A percentile compares a stretch with the other conserved stretches of the same genome.
Conservation (phyloP, 2,888 invertebrate species). For the Pollenia angustigena region DNA sequence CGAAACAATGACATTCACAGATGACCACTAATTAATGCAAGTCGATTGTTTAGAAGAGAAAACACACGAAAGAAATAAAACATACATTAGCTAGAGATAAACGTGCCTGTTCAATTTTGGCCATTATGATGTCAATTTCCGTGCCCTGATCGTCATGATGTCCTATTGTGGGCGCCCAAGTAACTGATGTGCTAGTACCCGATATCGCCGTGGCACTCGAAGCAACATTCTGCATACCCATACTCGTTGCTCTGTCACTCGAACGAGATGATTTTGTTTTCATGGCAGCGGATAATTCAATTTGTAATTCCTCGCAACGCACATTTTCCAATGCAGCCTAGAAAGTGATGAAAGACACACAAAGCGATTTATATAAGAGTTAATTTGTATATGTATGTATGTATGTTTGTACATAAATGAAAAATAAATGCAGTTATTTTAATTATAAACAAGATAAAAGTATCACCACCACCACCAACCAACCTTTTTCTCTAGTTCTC, state of each 20-base stretch:
- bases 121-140: constrained; percentile 97
- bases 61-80: constrained; percentile 77
- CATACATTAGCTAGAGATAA: constrained; percentile 80
- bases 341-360: constrained; percentile 23
- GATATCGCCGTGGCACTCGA: constrained; percentile 80
- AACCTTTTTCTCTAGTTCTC: constrained; percentile 95
- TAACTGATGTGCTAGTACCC: constrained; percentile 82
- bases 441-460: constrained; percentile 42
- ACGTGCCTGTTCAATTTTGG: constrained; percentile 93
- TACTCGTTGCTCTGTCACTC: constrained; percentile 78
- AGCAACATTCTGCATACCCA: constrained; percentile 77
- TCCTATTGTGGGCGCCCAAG: constrained; percentile 84
- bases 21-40: constrained; percentile 48
- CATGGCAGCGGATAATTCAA: constrained; percentile 92
- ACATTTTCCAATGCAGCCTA: constrained; percentile 88
- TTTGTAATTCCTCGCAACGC: constrained; percentile 94
- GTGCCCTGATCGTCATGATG: constrained; percentile 86
- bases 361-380: not conserved
- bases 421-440: not conserved
- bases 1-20: constrained; percentile 16
- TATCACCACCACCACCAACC: constrained; percentile 25
- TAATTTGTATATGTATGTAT: not conserved
- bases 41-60: constrained; percentile 25
- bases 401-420: not conserved
- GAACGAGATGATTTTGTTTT: constrained; percentile 85